Evolutionary conservation across 2,888 invertebrate species (phyloP), one percentile per base, ranked within the genome.

Genomic region (Cetonia aurata): DNA sequence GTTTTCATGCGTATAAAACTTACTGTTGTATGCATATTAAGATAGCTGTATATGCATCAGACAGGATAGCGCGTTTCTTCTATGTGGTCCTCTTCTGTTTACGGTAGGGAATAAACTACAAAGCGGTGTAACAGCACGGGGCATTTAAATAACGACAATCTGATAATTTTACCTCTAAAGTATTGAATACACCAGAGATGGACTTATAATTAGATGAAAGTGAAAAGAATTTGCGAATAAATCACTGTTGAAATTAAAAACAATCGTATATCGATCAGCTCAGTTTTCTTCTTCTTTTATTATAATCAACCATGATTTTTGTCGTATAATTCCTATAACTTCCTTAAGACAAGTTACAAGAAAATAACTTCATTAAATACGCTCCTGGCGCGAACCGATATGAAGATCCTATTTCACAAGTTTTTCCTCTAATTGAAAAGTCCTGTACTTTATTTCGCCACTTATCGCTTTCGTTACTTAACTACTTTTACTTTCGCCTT

Each of bases 371-470:
- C 37, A 37, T 37, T 8, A 6, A 37, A 37, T 10, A 6, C 37
- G 37, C 10, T 10, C 10, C 37, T 37, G 37, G 8, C 8, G 37
- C 2, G 37, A 8, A 37, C 37, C 8, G 37, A 37, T 37, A 33
- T 13, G 15, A 12, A 55, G 13, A 33, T 33, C 55, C 37, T 19
- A 48, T 17, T 13, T 19, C 6, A 3, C 57, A 15, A 57, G 42
- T 57, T 57, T 42, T 42, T 31, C 15, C 13, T 13, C 50, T 69
- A 69, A 69, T 69, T 60, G 69, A 69, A 69, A 69, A 69, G 52
- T 52, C 44, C 42, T 69, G 69, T 69, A 69, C 53, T 55, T 31
- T 41, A 60, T 62, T 69, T 42, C 60, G 17, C 37, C 52, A 69
- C 50, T 52, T 41, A 62, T 42, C 48, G 15, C 42, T 44, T 62